Evolutionary conservation across 2,113 vertebrate species (phyloP).

Genomic region (Sturnus vulgaris): DNA sequence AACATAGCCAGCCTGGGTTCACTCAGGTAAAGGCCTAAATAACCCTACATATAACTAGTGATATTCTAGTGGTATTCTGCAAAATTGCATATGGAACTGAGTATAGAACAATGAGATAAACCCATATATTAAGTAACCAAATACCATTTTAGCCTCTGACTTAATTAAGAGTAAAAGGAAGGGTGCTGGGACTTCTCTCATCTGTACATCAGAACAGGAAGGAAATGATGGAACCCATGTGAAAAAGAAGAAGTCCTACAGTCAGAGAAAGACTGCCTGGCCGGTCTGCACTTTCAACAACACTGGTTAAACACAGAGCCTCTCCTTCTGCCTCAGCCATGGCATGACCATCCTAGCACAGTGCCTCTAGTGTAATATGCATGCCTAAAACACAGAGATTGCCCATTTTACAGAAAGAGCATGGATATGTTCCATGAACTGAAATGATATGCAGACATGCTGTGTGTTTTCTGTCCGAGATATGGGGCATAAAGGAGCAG

Average conservation of each 20-base stretch:
- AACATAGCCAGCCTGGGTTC: neutral
- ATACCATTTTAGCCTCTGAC: neutral
- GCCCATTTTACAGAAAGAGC: neutral
- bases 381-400: neutral
- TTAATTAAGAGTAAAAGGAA: neutral
- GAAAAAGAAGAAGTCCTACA: neutral
- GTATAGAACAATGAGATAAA: neutral
- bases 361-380: fast-evolving
- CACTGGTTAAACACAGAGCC: neutral
- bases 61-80: neutral
- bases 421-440: fast-evolving
- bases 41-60: fast-evolving
- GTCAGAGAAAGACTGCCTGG: neutral
- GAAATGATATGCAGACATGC: fast-evolving
- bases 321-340: neutral
- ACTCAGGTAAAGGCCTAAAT: neutral
- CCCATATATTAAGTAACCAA: neutral
- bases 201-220: neutral
- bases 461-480: neutral
- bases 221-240: neutral
- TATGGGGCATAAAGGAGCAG: neutral
- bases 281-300: neutral
- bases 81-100: neutral
- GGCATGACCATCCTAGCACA: neutral
- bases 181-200: neutral